Evolutionary conservation across 1,140 invertebrate species (phyloP).

Genomic region (Centruroides sculpturatus): DNA sequence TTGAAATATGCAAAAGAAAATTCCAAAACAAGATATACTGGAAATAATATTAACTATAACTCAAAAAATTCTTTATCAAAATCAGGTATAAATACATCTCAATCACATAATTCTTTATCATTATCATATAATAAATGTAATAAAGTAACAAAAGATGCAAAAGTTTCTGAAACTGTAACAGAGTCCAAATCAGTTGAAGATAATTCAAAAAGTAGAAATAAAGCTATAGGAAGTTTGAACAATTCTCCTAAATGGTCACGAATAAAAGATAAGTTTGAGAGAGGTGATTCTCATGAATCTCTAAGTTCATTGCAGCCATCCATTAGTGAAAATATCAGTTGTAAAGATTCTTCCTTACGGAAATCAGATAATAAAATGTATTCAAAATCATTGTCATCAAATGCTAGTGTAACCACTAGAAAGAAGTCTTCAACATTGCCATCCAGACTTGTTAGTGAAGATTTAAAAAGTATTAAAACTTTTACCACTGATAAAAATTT

Average conservation of each 20-base stretch:
- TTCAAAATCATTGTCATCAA: not conserved
- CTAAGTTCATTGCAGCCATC: not conserved
- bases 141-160: no score
- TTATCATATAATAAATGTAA: no score
- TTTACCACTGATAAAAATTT: no score
- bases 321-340: not conserved
- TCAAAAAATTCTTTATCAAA: no score
- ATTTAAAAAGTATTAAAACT: not conserved
- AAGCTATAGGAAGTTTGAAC: slow-evolving; percentile 9
- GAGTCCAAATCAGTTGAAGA: no score
- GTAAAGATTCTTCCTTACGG: not conserved
- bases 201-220: no score
- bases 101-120: no score
- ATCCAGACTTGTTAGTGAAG: not conserved
- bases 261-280: slow-evolving; percentile 15
- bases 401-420: not conserved
- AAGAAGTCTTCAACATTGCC: not conserved
- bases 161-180: no score
- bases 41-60: no score
- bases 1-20: no score
- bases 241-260: slow-evolving; percentile 14
- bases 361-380: slow-evolving; percentile 1
- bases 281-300: not conserved
- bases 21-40: no score
- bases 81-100: no score